Evolutionary conservation across 1,140 invertebrate genomes (phyloP).

Genomic region (Pentalonia nigronervosa): DNA sequence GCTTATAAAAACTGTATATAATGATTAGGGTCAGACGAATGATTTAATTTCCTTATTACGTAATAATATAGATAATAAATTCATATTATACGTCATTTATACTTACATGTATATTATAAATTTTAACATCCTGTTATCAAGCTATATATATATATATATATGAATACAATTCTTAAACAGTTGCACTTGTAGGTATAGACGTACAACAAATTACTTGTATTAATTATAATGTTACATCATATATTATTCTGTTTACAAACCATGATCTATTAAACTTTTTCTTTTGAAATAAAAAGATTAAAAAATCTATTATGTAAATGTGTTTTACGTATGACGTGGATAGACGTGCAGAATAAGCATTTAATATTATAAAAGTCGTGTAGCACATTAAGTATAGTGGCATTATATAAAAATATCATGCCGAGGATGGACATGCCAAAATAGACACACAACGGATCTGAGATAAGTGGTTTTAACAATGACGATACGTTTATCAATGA

Average conservation of each 20-base stretch:
- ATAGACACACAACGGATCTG: not conserved
- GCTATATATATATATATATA: not conserved
- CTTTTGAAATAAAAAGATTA: not conserved
- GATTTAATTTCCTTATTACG: not conserved
- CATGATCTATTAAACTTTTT: not conserved
- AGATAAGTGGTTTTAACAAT: conserved; percentile 27
- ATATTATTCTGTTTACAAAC: not conserved
- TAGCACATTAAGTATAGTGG: not conserved
- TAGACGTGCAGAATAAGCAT: not conserved
- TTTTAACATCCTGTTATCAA: not conserved
- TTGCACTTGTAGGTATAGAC: not conserved
- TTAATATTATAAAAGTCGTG: not conserved
- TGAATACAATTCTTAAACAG: not conserved
- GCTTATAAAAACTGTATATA: not conserved
- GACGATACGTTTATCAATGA: not conserved
- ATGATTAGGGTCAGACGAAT: not conserved
- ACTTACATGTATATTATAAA: not conserved
- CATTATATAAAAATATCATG: not conserved
- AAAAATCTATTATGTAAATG: not conserved
- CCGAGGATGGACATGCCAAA: not conserved
- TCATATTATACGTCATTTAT: not conserved
- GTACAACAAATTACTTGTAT: not conserved
- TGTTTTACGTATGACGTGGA: not conserved
- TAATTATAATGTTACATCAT: not conserved
- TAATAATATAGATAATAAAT: not conserved